These are phyloP conservation scores for Charina bottae DNA, from an alignment of 2,113 vertebrate genomes.

Conservation along the genomic window DNA sequence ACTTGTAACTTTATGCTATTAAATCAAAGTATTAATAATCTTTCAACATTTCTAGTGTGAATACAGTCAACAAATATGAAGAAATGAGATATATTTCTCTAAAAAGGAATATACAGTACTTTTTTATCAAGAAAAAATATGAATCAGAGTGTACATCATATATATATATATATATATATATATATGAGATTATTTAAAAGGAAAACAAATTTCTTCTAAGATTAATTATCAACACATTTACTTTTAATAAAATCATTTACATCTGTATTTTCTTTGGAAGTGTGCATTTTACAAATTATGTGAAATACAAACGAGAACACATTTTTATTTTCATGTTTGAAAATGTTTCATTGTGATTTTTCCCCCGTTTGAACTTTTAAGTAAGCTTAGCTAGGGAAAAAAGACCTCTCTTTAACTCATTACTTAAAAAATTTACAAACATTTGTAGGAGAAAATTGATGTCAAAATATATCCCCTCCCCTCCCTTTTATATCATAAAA, in stretches of 20 bases:
- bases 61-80: slow-evolving; percentile 27
- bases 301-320: slow-evolving; percentile 70
- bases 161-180: background rate
- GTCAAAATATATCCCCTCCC: slow-evolving; percentile 71
- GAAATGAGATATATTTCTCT: slow-evolving; percentile 40
- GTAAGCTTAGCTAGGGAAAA: slow-evolving; percentile 66
- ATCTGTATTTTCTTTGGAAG: slow-evolving; percentile 72
- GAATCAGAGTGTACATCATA: background rate
- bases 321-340: slow-evolving; percentile 64
- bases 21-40: background rate
- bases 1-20: background rate
- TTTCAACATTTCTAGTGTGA: background rate
- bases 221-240: slow-evolving; percentile 67
- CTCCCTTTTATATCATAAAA: no score
- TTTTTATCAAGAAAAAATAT: background rate
- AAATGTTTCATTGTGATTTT: slow-evolving; percentile 71
- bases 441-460: slow-evolving; percentile 52
- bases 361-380: slow-evolving; percentile 72
- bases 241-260: slow-evolving; percentile 70
- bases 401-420: slow-evolving; percentile 65
- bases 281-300: slow-evolving; percentile 64
- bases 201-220: slow-evolving; percentile 68
- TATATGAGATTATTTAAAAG: slow-evolving; percentile 23
- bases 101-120: slow-evolving; percentile 20
- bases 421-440: slow-evolving; percentile 69